Base-by-base conservation (phyloP, 2,797 vertebrate genomes). In the Nothura maculosa region DNA sequence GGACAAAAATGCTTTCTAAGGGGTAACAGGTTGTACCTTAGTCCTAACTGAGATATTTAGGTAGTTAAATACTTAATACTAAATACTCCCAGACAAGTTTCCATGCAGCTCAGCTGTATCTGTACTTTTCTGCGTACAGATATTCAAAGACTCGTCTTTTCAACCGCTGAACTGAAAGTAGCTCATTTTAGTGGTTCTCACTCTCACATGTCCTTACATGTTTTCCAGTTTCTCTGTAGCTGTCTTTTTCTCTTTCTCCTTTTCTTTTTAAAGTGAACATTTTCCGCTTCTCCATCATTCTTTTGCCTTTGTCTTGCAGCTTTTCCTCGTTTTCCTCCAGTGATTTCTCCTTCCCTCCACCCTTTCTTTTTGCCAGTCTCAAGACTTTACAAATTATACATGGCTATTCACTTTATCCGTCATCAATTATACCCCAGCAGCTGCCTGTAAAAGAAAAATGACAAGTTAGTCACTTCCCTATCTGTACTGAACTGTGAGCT, bases 391-490 rank as follows among this genome's bases (percentile, higher is more conserved):
- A 83, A 87, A 69, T 43, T 85, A 19, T 54, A 76, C 43, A 85
- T 73, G 8, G n/a, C 25, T 89, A 38, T 76, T 89, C 58, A 81
- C 75, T 94, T 94, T 94, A 57, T 92, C 28, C 28, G 38, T 89
- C 66, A 92, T 74, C 81, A 95, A 83, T 90, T 95, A 87, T 92
- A 62, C 25, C 1, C 45, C 69, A 93, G 45, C 84, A 93, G 87
- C 84, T 95, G 93, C 30, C 69, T 92, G 66, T 87, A 87, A 89
- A 92, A 87, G 69, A 85, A 90, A 94, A 90, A 82, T 67, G 43
- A 76, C 88, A 89, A 90, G 62, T 92, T 94, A 94, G 92, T 96
- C 95, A 94, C 89, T 96, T 95, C 73, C 81, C 58, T 89, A 27
- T 85, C 79, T 84, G 55, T 63, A 85, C 69, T 94, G 87, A 93